Base-by-base conservation (phyloP, 1,140 invertebrate genomes). In the Lithobius niger region DNA sequence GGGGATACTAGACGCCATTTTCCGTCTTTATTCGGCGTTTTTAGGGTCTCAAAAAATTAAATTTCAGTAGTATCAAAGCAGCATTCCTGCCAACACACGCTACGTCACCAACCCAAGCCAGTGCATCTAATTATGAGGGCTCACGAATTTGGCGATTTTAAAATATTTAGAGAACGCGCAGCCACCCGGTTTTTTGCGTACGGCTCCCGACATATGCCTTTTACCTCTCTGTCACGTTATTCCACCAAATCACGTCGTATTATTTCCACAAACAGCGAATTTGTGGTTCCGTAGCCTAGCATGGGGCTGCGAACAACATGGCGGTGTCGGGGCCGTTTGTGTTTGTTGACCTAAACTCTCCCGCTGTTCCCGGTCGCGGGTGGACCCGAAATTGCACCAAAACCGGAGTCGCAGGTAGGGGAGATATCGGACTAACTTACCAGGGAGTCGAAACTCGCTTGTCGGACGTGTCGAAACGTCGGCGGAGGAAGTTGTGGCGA, bases 311-410 rank as follows among this genome's bases (percentile, higher is more conserved):
- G 48, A 50, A 16, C 48, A 50, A 50, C 48, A 50, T 50, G 48
- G 48, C 48, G 48, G 6, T 27, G 4, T 22, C 13, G 16, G 48
- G 4, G 13, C 10, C 16, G 6, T 47, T 24, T 50, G 48, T 50
- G 48, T 50, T 50, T 50, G 48, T 50, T 50, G 48, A 25, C 19
- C 24, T n/a, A 25, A 50, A 50, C 4, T 50, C 3, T 13, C 25
- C 6, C 4, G 4, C 4, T 50, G 10, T 21, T 50, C 13, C 48
- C 4, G 48, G 19, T 25, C 27, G 3, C 4, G 10, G 25, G 3
- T 13, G 10, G 3, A 16, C 3, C 13, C 6, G 13, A 19, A 6
- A 6, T 6, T 19, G 4, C 6, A 13, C 4, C 16, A 6, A 24
- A 25, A 24, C 27, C 16, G 25, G 6, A 21, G 24, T 24, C 6